phyloP scores from a whole-genome alignment of 2,113 vertebrate genomes.

The Peromyscus polionotus region DNA sequence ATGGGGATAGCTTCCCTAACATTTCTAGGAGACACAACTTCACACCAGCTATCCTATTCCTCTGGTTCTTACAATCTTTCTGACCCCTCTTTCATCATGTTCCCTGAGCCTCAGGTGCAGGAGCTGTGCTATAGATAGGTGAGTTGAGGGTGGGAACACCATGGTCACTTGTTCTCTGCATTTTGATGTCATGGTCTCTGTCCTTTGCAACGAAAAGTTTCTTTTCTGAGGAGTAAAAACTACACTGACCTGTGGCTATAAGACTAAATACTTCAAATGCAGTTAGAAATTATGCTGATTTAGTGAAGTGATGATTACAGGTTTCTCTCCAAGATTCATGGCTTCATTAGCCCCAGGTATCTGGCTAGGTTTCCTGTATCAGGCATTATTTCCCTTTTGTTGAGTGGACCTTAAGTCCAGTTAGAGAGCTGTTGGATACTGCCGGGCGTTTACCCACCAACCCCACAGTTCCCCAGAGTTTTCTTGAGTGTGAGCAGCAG shows the following conservation, averaged over 20 bases:
- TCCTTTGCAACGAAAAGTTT: background rate
- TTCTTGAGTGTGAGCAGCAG: too few species aligned
- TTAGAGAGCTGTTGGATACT: background rate
- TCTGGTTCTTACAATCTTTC: too few species aligned
- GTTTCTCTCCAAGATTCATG: background rate
- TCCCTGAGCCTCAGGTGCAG: too few species aligned
- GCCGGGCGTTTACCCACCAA: too few species aligned
- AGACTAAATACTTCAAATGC: too few species aligned
- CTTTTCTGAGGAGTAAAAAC: background rate
- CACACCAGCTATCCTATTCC: too few species aligned
- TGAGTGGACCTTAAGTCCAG: background rate
- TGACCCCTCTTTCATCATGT: too few species aligned
- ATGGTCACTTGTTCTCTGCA: background rate
- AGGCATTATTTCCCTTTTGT: background rate
- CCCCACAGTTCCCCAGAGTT: too few species aligned
- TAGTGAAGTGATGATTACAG: background rate
- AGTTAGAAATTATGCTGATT: too few species aligned
- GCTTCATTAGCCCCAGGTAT: background rate
- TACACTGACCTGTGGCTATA: too few species aligned
- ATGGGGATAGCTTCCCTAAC: too few species aligned
- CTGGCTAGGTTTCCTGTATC: background rate
- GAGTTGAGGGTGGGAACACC: background rate
- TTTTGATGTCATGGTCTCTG: background rate
- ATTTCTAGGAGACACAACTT: too few species aligned
- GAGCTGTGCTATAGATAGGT: background rate